These are phyloP conservation scores for Sylvicola cinctus DNA, from an alignment of 2,888 invertebrate genomes.

Conservation along the genomic window DNA sequence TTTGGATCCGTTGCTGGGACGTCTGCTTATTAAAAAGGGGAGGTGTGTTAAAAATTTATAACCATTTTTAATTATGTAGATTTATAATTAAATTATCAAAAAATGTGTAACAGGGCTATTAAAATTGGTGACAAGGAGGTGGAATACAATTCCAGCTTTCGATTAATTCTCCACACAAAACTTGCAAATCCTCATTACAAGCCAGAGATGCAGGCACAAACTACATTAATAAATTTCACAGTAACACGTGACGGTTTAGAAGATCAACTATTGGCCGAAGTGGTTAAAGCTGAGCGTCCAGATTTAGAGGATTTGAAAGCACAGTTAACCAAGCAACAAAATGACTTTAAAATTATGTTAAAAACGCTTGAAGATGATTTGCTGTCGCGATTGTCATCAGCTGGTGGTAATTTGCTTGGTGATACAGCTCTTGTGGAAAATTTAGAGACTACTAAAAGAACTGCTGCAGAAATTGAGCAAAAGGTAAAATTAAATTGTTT, in stretches of 20 bases:
- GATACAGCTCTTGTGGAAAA: slow-evolving; percentile 92
- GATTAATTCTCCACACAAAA: slow-evolving; percentile 82
- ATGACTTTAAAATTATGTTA: slow-evolving; percentile 88
- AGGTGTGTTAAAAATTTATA: slow-evolving; percentile 35
- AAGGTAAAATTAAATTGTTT: too few species aligned
- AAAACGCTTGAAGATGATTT: slow-evolving; percentile 86
- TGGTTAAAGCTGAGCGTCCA: slow-evolving; percentile 89
- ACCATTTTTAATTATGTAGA: not conserved
- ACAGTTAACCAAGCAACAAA: slow-evolving; percentile 87
- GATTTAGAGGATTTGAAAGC: slow-evolving; percentile 90
- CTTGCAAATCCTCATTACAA: slow-evolving; percentile 94
- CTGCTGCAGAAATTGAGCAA: slow-evolving; percentile 85
- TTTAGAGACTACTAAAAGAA: slow-evolving; percentile 85
- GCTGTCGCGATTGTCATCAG: slow-evolving; percentile 72
- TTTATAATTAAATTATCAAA: not conserved
- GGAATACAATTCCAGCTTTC: slow-evolving; percentile 73
- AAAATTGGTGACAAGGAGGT: slow-evolving; percentile 95
- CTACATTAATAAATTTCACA: slow-evolving; percentile 90
- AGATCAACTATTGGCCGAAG: slow-evolving; percentile 88
- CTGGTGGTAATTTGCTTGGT: slow-evolving; percentile 81
- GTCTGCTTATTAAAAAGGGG: slow-evolving; percentile 89
- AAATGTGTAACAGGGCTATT: slow-evolving; percentile 44
- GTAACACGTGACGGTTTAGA: slow-evolving; percentile 91
- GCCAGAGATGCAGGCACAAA: slow-evolving; percentile 97
- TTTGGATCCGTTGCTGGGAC: slow-evolving; percentile 71